These are phyloP conservation scores for Pyrgilauda ruficollis DNA, from an alignment of 2,113 vertebrate genomes.

Conservation along the genomic window DNA sequence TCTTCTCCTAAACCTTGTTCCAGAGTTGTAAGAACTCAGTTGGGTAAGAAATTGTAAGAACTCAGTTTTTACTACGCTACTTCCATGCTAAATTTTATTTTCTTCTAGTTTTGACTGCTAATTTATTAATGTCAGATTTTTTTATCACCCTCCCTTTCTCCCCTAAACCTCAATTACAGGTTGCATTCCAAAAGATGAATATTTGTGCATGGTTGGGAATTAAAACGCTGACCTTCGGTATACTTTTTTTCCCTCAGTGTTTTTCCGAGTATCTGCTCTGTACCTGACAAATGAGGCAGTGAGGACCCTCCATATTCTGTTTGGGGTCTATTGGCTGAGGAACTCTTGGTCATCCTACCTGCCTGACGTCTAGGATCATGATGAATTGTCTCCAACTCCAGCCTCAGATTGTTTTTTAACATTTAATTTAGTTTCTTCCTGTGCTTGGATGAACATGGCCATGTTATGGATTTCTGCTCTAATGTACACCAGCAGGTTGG, in stretches of 20 bases:
- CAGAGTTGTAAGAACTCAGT: not conserved
- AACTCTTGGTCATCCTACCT: conserved; percentile 83
- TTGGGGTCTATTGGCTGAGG: conserved; percentile 80
- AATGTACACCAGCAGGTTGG: conserved; percentile 97
- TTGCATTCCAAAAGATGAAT: conserved; percentile 68
- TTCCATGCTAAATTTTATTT: conserved; percentile 16
- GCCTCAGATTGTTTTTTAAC: conserved; percentile 99
- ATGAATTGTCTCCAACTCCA: conserved; percentile 95
- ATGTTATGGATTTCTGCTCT: conserved; percentile 98
- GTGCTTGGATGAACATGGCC: conserved; percentile 98
- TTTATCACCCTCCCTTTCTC: not conserved
- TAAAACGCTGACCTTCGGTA: conserved; percentile 80
- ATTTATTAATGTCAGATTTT: conserved; percentile 46
- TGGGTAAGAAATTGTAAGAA: not conserved
- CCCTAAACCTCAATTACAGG: conserved; percentile 44
- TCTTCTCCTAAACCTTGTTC: not conserved
- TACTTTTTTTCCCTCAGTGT: conserved; percentile 69
- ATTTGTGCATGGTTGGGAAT: conserved; percentile 45
- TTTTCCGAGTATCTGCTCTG: conserved; percentile 78
- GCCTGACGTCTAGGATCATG: conserved; percentile 90
- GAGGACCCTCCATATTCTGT: conserved; percentile 74
- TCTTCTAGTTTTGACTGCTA: conserved; percentile 31
- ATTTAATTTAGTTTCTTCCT: conserved; percentile 99
- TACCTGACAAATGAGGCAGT: conserved; percentile 80
- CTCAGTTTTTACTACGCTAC: not conserved